Conservation (phyloP, 2,888 invertebrate species). For the Chrysina gloriosa region DNA sequence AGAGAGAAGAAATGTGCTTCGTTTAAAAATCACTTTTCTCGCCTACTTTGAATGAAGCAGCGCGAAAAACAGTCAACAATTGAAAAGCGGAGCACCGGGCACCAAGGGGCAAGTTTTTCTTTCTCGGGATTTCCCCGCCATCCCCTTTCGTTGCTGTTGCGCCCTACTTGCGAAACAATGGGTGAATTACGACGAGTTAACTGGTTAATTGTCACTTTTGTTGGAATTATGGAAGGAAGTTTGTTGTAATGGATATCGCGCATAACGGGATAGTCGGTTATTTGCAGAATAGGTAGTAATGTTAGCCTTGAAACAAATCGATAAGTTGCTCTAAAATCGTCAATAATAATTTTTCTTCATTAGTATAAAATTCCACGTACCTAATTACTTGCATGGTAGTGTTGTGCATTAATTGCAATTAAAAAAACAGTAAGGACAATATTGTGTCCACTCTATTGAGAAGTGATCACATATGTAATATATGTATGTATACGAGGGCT, state of each 20-base stretch:
- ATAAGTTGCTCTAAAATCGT: too few species aligned
- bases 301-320: too few species aligned
- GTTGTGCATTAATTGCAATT: too few species aligned
- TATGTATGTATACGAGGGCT: too few species aligned
- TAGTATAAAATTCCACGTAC: too few species aligned
- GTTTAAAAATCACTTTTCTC: not conserved
- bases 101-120: constrained; percentile 8
- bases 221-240: not conserved
- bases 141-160: not conserved
- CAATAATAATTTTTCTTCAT: too few species aligned
- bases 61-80: not conserved
- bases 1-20: not conserved
- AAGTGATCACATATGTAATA: too few species aligned
- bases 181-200: not conserved
- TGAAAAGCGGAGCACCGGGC: not conserved
- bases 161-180: not conserved
- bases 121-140: not conserved
- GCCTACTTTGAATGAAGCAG: not conserved
- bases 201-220: constrained; percentile 6
- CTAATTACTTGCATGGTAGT: too few species aligned
- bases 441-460: too few species aligned
- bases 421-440: too few species aligned
- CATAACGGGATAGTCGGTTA: not conserved
- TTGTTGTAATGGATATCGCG: not conserved
- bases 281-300: too few species aligned